Conservation (phyloP, 2,797 vertebrate species). For the Argentina silus region DNA sequence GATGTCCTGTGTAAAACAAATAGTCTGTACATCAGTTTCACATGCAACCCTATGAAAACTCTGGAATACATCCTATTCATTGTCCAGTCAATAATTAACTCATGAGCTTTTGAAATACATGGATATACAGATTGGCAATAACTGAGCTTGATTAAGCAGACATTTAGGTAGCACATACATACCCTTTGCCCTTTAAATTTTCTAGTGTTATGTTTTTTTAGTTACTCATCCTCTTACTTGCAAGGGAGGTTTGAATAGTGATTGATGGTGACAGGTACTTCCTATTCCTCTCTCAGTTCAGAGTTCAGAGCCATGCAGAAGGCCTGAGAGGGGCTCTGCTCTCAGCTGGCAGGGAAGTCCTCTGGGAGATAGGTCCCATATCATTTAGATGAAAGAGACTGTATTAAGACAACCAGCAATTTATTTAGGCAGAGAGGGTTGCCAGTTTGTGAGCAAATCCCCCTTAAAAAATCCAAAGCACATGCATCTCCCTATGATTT, state of each 20-base stretch:
- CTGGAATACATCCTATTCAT: conserved; percentile 27
- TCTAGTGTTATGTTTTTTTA: conserved; percentile 1
- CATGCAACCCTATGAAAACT: conserved; percentile 22
- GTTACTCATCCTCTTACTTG: conserved; percentile 25
- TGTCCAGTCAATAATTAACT: background rate
- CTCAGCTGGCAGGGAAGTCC: conserved; percentile 44
- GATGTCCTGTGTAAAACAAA: conserved; percentile 68
- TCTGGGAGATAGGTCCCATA: conserved; percentile 49
- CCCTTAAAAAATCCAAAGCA: conserved; percentile 23
- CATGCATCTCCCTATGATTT: conserved; percentile 41
- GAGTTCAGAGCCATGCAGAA: background rate
- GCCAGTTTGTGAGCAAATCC: conserved; percentile 33
- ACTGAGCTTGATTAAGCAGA: background rate
- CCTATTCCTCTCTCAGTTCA: conserved; percentile 26
- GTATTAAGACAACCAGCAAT: conserved; percentile 49
- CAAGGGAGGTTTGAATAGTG: conserved; percentile 18
- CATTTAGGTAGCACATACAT: conserved; percentile 13
- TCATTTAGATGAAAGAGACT: conserved; percentile 55
- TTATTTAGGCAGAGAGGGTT: conserved; percentile 42
- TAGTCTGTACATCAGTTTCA: conserved; percentile 45
- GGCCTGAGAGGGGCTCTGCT: conserved; percentile 14
- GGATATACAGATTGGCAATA: background rate
- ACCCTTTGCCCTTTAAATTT: background rate
- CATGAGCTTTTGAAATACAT: background rate
- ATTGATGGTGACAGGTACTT: conserved; percentile 10